Percentiles rank a stretch among this genome's conserved stretches.
Evolutionary conservation across 2,888 invertebrate species (phyloP).

Genomic region (Dynastes tityus): DNA sequence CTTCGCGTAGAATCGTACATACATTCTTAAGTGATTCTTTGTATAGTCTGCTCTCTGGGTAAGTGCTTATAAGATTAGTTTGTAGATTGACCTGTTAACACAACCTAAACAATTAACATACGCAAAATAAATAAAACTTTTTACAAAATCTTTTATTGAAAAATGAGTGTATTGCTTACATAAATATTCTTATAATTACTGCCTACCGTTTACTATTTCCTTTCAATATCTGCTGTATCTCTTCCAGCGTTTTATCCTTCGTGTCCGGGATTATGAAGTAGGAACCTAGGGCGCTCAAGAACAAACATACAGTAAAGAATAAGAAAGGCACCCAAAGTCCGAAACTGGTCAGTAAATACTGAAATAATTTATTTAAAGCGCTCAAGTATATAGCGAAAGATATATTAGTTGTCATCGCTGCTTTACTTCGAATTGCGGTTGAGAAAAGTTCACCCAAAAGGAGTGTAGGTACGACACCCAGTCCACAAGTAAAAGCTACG

Average conservation of each 20-base stretch:
- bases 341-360: slow-evolving; percentile 60
- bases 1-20: no score
- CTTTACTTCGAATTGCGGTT: slow-evolving; percentile 64
- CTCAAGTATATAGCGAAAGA: slow-evolving; percentile 58
- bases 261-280: slow-evolving; percentile 66
- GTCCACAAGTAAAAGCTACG: slow-evolving; percentile 59
- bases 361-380: slow-evolving; percentile 62
- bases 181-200: background rate
- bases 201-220: slow-evolving; percentile 9
- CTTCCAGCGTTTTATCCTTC: slow-evolving; percentile 66
- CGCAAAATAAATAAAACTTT: no score
- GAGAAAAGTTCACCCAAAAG: slow-evolving; percentile 64
- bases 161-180: background rate
- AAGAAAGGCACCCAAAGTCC: slow-evolving; percentile 64
- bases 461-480: slow-evolving; percentile 63
- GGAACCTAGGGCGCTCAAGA: slow-evolving; percentile 59
- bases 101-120: no score
- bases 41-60: no score
- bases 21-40: no score
- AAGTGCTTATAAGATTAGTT: no score
- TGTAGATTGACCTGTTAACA: no score
- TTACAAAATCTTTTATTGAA: background rate
- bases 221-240: slow-evolving; percentile 66
- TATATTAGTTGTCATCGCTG: slow-evolving; percentile 60
- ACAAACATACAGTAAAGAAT: slow-evolving; percentile 60